phyloP scores from a whole-genome alignment of 2,113 vertebrate genomes.

The Phalacrocorax carbo region DNA sequence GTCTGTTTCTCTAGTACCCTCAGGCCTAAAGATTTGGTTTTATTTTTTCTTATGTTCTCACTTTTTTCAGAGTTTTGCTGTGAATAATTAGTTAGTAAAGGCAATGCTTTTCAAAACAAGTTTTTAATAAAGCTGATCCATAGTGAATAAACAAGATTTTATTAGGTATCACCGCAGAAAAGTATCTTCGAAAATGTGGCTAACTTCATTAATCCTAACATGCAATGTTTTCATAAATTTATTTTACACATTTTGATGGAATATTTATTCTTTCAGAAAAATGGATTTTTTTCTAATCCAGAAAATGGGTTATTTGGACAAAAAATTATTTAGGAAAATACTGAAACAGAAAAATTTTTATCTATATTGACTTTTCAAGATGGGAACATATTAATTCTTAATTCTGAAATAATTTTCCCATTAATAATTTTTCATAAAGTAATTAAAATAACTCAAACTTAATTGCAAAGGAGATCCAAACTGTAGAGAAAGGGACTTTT shows the following conservation, averaged over 20 bases:
- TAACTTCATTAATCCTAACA: neutral
- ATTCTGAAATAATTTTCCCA: neutral
- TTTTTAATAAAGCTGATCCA: neutral
- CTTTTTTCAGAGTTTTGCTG: neutral
- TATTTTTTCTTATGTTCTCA: neutral
- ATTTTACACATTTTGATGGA: neutral
- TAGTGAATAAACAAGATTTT: neutral
- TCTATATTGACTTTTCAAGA: neutral
- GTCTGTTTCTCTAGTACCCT: neutral
- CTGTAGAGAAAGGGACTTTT: neutral
- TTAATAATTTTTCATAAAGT: neutral
- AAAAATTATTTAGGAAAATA: neutral
- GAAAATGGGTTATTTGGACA: neutral
- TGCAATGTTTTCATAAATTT: neutral
- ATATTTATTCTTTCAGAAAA: neutral
- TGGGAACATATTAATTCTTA: neutral
- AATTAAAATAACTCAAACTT: neutral
- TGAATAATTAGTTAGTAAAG: neutral
- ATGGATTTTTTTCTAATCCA: neutral
- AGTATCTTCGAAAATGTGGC: neutral
- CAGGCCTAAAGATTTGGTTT: neutral
- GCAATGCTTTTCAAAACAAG: neutral
- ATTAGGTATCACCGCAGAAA: neutral
- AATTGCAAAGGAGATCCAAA: neutral
- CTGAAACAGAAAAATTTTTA: neutral